A percentile compares a stretch with the other conserved stretches of the same genome.
Conservation (phyloP, 2,888 invertebrate genomes). For the Drosophila atripex region DNA sequence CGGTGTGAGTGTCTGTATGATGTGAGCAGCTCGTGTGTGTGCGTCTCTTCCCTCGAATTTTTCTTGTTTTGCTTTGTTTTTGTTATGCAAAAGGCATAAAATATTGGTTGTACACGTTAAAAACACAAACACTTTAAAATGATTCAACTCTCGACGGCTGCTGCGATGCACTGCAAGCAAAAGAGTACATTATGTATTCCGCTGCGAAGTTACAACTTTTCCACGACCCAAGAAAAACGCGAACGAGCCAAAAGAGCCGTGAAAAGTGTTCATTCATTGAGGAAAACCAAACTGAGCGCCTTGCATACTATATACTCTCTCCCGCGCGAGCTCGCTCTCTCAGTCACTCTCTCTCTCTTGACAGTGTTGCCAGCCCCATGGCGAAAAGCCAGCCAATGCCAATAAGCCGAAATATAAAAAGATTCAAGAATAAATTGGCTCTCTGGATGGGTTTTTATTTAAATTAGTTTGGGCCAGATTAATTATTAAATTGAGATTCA, state of each 20-base stretch:
- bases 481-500: slow-evolving; percentile 25
- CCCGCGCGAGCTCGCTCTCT: slow-evolving; percentile 30
- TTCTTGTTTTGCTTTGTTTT: slow-evolving; percentile 58
- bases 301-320: slow-evolving; percentile 45
- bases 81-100: slow-evolving; percentile 70
- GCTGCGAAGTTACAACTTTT: slow-evolving; percentile 36
- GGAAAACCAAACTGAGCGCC: slow-evolving; percentile 77
- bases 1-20: slow-evolving; percentile 28
- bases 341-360: slow-evolving; percentile 2
- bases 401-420: slow-evolving; percentile 36
- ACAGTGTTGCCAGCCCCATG: slow-evolving; percentile 71
- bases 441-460: neutral
- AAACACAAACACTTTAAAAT: slow-evolving; percentile 51
- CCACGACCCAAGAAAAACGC: slow-evolving; percentile 34
- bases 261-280: slow-evolving; percentile 79
- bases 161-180: slow-evolving; percentile 26
- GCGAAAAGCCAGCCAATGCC: slow-evolving; percentile 29
- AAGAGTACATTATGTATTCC: slow-evolving; percentile 38
- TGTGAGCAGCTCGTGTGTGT: slow-evolving; percentile 35
- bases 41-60: slow-evolving; percentile 14
- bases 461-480: slow-evolving; percentile 18
- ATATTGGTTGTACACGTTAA: slow-evolving; percentile 47
- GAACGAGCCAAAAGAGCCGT: slow-evolving; percentile 62
- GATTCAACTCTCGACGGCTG: slow-evolving; percentile 35
- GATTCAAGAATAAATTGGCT: slow-evolving; percentile 5